Percentiles rank a stretch among this genome's conserved stretches.
These are phyloP conservation scores for Orthonychiurus folsomi DNA, from an alignment of 2,888 invertebrate species.

Conservation along the genomic window DNA sequence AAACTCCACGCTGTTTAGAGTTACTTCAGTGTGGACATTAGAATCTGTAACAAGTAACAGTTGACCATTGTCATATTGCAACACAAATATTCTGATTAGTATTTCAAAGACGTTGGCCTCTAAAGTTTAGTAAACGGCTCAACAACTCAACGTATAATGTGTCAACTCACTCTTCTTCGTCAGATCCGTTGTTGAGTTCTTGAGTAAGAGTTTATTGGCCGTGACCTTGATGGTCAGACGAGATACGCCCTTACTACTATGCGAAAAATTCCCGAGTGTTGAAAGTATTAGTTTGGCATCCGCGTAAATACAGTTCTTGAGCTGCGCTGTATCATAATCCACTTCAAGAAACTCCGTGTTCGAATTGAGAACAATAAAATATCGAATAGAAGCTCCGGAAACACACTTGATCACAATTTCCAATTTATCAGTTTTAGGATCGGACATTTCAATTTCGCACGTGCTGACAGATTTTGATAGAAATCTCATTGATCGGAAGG, in stretches of 20 bases:
- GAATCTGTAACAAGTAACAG: slow-evolving; percentile 23
- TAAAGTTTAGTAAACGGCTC: not conserved
- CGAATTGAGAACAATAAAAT: slow-evolving; percentile 20
- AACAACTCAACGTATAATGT: not conserved
- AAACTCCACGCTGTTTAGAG: slow-evolving; percentile 30
- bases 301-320: slow-evolving; percentile 22
- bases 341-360: slow-evolving; percentile 1
- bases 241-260: slow-evolving; percentile 25
- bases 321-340: slow-evolving; percentile 15
- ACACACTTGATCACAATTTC: slow-evolving; percentile 21
- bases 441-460: slow-evolving; percentile 24
- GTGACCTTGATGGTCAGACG: slow-evolving; percentile 29
- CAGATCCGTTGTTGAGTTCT: slow-evolving; percentile 31
- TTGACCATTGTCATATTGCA: too few relatives aligned
- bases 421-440: slow-evolving; percentile 16
- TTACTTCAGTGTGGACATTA: slow-evolving; percentile 32
- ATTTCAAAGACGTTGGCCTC: too few relatives aligned
- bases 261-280: slow-evolving; percentile 28
- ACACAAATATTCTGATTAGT: too few relatives aligned
- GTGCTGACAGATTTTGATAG: slow-evolving; percentile 23
- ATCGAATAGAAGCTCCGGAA: slow-evolving; percentile 22
- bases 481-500: slow-evolving; percentile 30
- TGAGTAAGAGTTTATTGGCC: slow-evolving; percentile 20
- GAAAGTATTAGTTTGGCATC: slow-evolving; percentile 28
- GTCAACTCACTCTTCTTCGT: slow-evolving; percentile 25